Evolutionary conservation across 2,113 vertebrate species (phyloP).

Genomic region (Harpagus bidentatus): DNA sequence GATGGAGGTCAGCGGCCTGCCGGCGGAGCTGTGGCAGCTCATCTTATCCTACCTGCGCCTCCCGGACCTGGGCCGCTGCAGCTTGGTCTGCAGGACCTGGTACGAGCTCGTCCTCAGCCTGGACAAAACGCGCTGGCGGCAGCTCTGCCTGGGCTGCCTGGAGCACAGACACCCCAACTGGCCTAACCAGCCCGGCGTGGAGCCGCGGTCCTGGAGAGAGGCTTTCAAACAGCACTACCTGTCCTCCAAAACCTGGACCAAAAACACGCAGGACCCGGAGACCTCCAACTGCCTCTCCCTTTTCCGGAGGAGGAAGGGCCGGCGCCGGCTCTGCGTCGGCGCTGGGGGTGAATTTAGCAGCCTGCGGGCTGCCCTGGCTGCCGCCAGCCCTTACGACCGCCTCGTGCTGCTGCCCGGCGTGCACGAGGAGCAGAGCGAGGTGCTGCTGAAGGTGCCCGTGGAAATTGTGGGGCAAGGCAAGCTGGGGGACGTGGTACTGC

Average conservation of each 20-base stretch:
- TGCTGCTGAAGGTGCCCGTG: conserved; percentile 84
- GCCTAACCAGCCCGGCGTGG: conserved; percentile 80
- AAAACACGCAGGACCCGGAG: conserved; percentile 76
- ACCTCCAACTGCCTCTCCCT: conserved; percentile 82
- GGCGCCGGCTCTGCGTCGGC: conserved; percentile 76
- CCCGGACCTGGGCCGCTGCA: conserved; percentile 86
- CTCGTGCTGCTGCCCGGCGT: conserved; percentile 82
- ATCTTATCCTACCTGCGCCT: conserved; percentile 84
- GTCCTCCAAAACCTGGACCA: conserved; percentile 84
- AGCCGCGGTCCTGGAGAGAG: conserved; percentile 84
- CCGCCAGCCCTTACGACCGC: conserved; percentile 77
- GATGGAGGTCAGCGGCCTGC: conserved; percentile 80
- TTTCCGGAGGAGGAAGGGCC: conserved; percentile 80
- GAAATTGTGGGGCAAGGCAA: conserved; percentile 82
- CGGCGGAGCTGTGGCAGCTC: conserved; percentile 84
- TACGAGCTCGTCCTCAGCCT: conserved; percentile 84
- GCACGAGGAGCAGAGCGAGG: conserved; percentile 84
- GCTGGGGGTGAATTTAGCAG: conserved; percentile 77
- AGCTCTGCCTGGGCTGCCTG: conserved; percentile 80
- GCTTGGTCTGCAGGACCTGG: conserved; percentile 86
- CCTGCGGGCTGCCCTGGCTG: conserved; percentile 78
- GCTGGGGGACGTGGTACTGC: conserved; percentile 79
- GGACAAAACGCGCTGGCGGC: conserved; percentile 90
- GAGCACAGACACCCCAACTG: conserved; percentile 88
- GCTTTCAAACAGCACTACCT: conserved; percentile 83